Evolutionary conservation across 2,113 vertebrate species (phyloP), one percentile per base, ranked within the genome.

Genomic region (Eira barbara): DNA sequence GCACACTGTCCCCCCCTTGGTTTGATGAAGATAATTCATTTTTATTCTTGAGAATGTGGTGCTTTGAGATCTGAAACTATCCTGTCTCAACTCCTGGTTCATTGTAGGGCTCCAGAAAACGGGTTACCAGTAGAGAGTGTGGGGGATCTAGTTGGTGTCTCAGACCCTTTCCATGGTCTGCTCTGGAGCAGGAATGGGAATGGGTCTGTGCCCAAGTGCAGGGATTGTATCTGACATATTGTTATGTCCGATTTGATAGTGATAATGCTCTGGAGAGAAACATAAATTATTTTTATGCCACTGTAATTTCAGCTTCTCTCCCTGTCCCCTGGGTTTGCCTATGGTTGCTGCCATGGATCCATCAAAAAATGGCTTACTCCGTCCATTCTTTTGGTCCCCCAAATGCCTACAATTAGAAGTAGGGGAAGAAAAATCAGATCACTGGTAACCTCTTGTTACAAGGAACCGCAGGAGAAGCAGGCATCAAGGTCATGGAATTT

Each of bases 11-110:
- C 73, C 98, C 98, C 98, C 98, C 98, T 99, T 99, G 99, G 98
- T 98, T 98, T 81, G 71, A 67, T 98, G 98, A 97, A 93, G 98
- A 98, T 99, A 98, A 98, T 98, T 99, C 98, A 99, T 99, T 99
- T 98, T 98, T 97, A 96, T 89, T 98, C 87, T 98, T 95, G 97
- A 97, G 65, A 98, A 96, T 85, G 23, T 52, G 88, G 97, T 29
- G 73, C 95, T 98, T 98, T 96, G 98, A 98, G 98, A 97, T 96
- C 96, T 96, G 98, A 96, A 96, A 73, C 69, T 39, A 29, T 83
- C 95, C 80, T 95, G 71, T 97, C 96, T 94, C 88, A 88, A 69
- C 96, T 86, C 42, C n/a, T 11, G 45, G 12, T 17, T 97, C 59
- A 3, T 76, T 10, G 34, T 31, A 61, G 78, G 34, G 34, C 67